A percentile compares a stretch with the other conserved stretches of the same genome.
Conservation (phyloP, 1,140 invertebrate species). For the Vanessa atalanta region DNA sequence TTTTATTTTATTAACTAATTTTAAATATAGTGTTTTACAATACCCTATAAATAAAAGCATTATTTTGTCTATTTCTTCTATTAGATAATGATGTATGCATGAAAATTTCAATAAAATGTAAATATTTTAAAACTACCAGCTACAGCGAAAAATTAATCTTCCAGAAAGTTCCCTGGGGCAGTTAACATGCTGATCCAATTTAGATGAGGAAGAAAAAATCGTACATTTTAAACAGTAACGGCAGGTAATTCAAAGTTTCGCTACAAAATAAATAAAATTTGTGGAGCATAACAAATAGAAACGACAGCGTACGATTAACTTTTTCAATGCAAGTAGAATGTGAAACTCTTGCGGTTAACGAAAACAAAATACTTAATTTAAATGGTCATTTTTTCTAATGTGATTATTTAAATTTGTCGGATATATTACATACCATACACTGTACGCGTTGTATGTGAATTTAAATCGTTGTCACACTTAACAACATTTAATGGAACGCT, state of each 20-base stretch:
- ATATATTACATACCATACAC: neutral
- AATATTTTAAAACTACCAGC: neutral
- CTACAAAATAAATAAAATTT: slow-evolving; percentile 33
- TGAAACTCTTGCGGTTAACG: too few species aligned
- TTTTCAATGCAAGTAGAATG: slow-evolving; percentile 14
- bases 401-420: neutral
- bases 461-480: neutral
- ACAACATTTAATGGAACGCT: neutral
- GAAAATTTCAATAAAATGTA: neutral
- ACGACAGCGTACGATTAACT: slow-evolving; percentile 17
- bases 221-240: slow-evolving; percentile 29
- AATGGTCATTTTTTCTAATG: neutral
- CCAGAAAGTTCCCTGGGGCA: slow-evolving; percentile 33
- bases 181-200: slow-evolving; percentile 50
- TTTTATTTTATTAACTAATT: too few species aligned
- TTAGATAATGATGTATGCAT: neutral
- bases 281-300: slow-evolving; percentile 27
- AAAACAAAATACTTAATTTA: neutral
- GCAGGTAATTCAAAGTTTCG: slow-evolving; percentile 32
- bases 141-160: slow-evolving; percentile 21
- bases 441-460: neutral
- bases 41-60: too few species aligned
- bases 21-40: too few species aligned
- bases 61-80: too few species aligned
- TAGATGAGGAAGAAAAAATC: slow-evolving; percentile 42